Conservation (phyloP, 1,140 invertebrate genomes). For the Drosophila rufa region DNA sequence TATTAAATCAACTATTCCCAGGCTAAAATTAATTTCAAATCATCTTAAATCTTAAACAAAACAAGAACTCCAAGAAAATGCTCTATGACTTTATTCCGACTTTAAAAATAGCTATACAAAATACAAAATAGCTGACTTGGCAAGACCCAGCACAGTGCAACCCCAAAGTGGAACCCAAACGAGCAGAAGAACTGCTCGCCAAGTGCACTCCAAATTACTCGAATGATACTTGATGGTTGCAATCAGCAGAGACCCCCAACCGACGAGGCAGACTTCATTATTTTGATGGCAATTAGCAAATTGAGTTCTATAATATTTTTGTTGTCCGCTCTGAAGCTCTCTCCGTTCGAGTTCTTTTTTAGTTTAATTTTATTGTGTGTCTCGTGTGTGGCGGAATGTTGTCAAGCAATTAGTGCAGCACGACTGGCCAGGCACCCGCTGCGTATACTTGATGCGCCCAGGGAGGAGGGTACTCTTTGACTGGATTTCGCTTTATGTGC, state of each 20-base stretch:
- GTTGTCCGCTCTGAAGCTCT: constrained; percentile 45
- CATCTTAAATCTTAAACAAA: neutral
- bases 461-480: neutral
- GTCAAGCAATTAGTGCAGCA: constrained; percentile 76
- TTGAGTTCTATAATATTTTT: constrained; percentile 77
- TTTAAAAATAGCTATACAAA: constrained; percentile 3
- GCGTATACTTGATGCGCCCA: constrained; percentile 60
- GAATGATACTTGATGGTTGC: constrained; percentile 82
- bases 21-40: neutral
- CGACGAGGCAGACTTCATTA: constrained; percentile 69
- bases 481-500: neutral
- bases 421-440: constrained; percentile 45
- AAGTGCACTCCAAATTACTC: constrained; percentile 80
- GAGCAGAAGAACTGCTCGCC: constrained; percentile 45
- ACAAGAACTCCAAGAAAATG: neutral
- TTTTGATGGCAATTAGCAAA: constrained; percentile 84
- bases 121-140: constrained; percentile 5
- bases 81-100: neutral
- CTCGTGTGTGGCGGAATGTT: constrained; percentile 43
- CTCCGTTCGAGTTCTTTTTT: constrained; percentile 17
- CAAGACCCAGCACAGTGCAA: neutral
- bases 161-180: constrained; percentile 34
- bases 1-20: too few relatives aligned
- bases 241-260: constrained; percentile 53
- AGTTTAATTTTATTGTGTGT: constrained; percentile 28